Base-by-base conservation (phyloP, 2,888 invertebrate genomes). In the Pseudococcus viburni region DNA sequence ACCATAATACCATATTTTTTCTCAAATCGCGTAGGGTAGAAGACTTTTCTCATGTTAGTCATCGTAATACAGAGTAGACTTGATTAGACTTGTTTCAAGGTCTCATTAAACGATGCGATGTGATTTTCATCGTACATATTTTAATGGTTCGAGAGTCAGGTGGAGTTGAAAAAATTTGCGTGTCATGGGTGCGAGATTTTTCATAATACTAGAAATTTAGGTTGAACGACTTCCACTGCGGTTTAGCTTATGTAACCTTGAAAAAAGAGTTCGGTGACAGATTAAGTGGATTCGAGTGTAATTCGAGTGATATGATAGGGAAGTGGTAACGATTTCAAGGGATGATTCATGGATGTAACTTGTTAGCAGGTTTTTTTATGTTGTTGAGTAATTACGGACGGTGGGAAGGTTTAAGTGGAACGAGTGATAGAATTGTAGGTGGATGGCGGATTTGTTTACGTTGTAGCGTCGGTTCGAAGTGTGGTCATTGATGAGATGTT, bases 1-100 rank as follows among this genome's bases (percentile, higher is more conserved):
- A 83, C 46, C 19, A 42, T 42, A 42, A 80, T 22, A 33, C 33
- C 1, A 2, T 64, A 22, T 64, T 64, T 9, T 64, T 64, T 64
- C 4, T 22, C 15, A 12, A 55, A 64, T 22, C 22, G 22, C 64
- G 19, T 64, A 64, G 64, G 64, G 64, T 64, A 64, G 19, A 83
- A 83, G 80, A 83, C 46, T 39, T 19, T 83, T 83, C 80, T 83
- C 80, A 83, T 83, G 46, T 83, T 83, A 83, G 80, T 83, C 80
- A 83, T 46, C 46, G 19, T 1, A 19, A 83, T 42, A 83, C 46
- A 83, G 46, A 19, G 0, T 19, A 19, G 0, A 83, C 19, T 46
- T 46, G 46, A 42, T 83, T 46, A 11, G 12, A 83, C 42, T 46
- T 83, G 17, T 83, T 83, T 83, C 80, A 83, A 83, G 80, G 80